Evolutionary conservation across 2,797 vertebrate genomes (phyloP).

Genomic region (Steatocranus sp.): DNA sequence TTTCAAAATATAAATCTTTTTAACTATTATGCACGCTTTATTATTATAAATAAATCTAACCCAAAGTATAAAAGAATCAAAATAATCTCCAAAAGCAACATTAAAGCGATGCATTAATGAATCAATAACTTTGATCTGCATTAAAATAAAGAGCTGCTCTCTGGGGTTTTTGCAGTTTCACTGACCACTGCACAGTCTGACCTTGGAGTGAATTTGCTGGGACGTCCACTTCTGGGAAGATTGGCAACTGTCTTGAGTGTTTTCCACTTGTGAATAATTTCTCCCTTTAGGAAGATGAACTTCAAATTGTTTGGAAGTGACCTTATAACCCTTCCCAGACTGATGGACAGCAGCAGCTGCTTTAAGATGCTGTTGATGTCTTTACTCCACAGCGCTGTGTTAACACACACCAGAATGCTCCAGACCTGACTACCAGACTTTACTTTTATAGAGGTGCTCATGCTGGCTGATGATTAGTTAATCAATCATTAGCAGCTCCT

Average conservation of each 20-base stretch:
- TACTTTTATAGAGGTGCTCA: not conserved
- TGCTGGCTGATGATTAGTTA: not conserved
- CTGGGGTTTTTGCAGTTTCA: not conserved
- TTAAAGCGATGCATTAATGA: not conserved
- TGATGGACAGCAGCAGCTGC: not conserved
- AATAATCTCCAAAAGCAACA: not conserved
- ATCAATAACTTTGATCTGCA: not conserved
- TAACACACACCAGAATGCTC: not conserved
- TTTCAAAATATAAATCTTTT: not conserved
- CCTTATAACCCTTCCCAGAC: not conserved
- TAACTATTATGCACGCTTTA: rapidly evolving
- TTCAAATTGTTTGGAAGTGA: not conserved
- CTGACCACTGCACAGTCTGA: not conserved
- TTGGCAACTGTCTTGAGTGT: not conserved
- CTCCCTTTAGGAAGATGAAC: not conserved
- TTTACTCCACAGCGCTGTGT: not conserved
- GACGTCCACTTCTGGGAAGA: not conserved
- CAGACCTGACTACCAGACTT: not conserved
- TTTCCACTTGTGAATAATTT: not conserved
- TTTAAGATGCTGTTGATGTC: not conserved
- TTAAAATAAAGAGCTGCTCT: not conserved
- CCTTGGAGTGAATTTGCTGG: not conserved
- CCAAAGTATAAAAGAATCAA: not conserved
- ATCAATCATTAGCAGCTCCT: not conserved
- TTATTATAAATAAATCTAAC: not conserved